Evolutionary conservation across 2,113 vertebrate genomes (phyloP).

Genomic region (Sinocyclocheilus maitianheensis): DNA sequence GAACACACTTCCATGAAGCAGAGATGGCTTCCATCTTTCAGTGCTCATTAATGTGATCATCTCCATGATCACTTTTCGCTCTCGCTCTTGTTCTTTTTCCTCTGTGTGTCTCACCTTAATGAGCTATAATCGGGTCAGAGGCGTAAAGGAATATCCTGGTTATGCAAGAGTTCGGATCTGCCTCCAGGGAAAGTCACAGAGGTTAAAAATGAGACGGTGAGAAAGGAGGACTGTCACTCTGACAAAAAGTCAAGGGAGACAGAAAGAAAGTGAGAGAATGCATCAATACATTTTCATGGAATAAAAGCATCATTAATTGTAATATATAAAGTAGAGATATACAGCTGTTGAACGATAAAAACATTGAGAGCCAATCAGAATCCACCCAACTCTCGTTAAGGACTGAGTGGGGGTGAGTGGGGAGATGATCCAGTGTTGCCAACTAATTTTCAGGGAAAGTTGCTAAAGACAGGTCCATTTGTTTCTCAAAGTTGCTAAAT

Average conservation of each 20-base stretch:
- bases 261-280: not conserved
- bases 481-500: not conserved
- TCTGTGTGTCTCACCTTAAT: conserved; percentile 44
- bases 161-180: conserved; percentile 63
- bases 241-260: not conserved
- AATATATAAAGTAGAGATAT: not conserved
- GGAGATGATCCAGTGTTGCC: not conserved
- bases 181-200: conserved; percentile 53
- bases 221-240: conserved; percentile 6
- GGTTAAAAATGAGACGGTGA: conserved; percentile 54
- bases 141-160: conserved; percentile 69
- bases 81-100: not conserved
- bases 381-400: not conserved
- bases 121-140: conserved; percentile 64
- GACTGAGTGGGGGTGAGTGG: too few relatives aligned
- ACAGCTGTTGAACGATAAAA: not conserved
- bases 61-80: conserved; percentile 11
- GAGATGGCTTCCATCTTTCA: not conserved
- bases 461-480: not conserved
- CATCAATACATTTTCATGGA: not conserved
- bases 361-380: not conserved
- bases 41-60: conserved; percentile 33
- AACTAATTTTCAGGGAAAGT: not conserved
- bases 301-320: not conserved
- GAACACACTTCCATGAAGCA: not conserved